A percentile compares a stretch with the other conserved stretches of the same genome.
Conservation (phyloP, 1,140 invertebrate genomes). For the Euglossa dilemma region DNA sequence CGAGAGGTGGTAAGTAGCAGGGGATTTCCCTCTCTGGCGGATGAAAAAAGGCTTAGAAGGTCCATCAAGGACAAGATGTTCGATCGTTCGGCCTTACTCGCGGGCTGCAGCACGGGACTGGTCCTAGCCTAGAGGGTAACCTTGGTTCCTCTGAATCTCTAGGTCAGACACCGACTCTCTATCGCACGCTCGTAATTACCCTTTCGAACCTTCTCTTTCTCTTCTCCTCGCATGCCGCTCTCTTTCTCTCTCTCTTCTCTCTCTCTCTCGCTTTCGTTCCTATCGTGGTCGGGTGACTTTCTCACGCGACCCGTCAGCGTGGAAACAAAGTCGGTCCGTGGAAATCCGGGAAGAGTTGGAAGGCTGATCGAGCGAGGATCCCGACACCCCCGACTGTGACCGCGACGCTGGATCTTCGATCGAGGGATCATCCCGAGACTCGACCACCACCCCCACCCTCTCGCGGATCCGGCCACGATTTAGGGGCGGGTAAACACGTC, state of each 20-base stretch:
- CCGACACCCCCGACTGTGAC: no score
- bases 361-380: neutral
- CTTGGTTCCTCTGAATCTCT: constrained; percentile 34
- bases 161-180: constrained; percentile 8
- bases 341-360: neutral
- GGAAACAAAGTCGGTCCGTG: no score
- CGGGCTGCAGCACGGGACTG: neutral
- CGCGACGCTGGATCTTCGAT: neutral
- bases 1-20: constrained; percentile 16
- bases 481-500: constrained; percentile 7
- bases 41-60: neutral
- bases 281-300: neutral
- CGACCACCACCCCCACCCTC: neutral
- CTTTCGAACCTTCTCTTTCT: neutral
- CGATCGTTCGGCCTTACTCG: constrained; percentile 10
- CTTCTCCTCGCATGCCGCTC: no score
- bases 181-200: constrained; percentile 28
- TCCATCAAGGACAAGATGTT: constrained; percentile 37
- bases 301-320: neutral
- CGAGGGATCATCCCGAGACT: neutral
- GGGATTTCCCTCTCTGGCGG: neutral
- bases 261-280: neutral
- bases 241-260: neutral
- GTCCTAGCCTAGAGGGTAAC: constrained; percentile 37
- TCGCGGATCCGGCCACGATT: neutral